Conservation (phyloP, 2,113 vertebrate species). For the Empidonax traillii region DNA sequence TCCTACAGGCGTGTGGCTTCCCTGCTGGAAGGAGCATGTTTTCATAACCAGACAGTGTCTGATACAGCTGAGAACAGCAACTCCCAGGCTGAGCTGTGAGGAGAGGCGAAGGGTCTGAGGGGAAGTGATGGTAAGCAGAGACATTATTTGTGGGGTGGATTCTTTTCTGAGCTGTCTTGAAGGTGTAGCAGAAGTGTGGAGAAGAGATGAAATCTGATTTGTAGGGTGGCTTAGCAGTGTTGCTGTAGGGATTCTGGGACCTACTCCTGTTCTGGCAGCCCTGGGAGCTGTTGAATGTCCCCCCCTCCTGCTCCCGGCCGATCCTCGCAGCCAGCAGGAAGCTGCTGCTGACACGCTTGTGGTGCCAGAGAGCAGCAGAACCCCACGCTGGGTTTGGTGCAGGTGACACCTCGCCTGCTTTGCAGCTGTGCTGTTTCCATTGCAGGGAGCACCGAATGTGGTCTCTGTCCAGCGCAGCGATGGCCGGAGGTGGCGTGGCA, state of each 20-base stretch:
- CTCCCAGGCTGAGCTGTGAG: not conserved
- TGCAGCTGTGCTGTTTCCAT: not conserved
- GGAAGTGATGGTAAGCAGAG: not conserved
- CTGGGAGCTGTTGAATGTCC: not conserved
- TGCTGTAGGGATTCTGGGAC: not conserved
- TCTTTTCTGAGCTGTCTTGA: not conserved
- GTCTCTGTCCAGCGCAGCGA: not conserved
- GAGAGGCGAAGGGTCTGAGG: not conserved
- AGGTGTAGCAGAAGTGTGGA: not conserved
- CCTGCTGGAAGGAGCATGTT: not conserved
- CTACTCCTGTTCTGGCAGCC: not conserved
- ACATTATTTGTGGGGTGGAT: not conserved
- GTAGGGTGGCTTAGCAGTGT: not conserved
- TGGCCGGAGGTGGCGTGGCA: not conserved
- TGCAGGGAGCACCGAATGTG: not conserved
- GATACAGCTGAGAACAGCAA: not conserved
- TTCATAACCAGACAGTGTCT: not conserved
- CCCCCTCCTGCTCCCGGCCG: fast-evolving
- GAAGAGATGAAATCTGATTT: not conserved
- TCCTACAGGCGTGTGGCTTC: not conserved
- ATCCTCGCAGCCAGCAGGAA: not conserved
- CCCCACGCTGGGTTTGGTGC: not conserved
- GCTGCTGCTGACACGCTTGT: not conserved
- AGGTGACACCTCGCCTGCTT: not conserved
- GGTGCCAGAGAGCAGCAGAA: not conserved